These are phyloP conservation scores for Drosophila nr. perissopoda DNA, from an alignment of 2,888 invertebrate genomes.

Conservation along the genomic window DNA sequence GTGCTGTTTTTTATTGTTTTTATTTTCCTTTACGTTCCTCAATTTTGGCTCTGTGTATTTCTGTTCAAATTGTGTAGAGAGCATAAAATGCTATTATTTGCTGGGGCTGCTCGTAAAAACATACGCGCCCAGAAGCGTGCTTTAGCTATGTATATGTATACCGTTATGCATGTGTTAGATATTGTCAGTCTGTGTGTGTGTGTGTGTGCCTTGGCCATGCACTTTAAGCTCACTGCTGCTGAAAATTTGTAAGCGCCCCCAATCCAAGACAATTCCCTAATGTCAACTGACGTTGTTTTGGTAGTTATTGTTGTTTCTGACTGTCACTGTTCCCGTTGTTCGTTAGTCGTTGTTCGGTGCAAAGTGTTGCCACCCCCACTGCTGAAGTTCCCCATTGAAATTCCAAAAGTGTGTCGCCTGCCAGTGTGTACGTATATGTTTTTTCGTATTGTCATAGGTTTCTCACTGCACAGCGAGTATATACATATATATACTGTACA, in stretches of 20 bases:
- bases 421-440: constrained; percentile 26
- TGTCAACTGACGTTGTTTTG: constrained; percentile 40
- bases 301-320: constrained; percentile 20
- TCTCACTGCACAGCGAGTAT: constrained; percentile 9
- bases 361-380: constrained; percentile 14
- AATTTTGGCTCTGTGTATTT: constrained; percentile 40
- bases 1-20: not conserved
- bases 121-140: constrained; percentile 47
- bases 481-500: not conserved
- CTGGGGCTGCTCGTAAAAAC: constrained; percentile 61
- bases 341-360: constrained; percentile 29
- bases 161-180: constrained; percentile 8
- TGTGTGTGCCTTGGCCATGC: constrained; percentile 46
- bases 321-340: constrained; percentile 27
- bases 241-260: constrained; percentile 48
- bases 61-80: constrained; percentile 46
- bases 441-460: constrained; percentile 57
- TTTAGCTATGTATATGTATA: constrained; percentile 27
- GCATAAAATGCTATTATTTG: constrained; percentile 62
- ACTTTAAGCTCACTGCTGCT: constrained; percentile 57
- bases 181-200: constrained; percentile 16
- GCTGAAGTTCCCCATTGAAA: constrained; percentile 35
- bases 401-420: constrained; percentile 55
- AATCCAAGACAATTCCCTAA: constrained; percentile 30
- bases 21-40: constrained; percentile 1